A percentile compares a stretch with the other conserved stretches of the same genome.
phyloP scores from a whole-genome alignment of 2,888 invertebrate species.

The Fragum whitleyi region DNA sequence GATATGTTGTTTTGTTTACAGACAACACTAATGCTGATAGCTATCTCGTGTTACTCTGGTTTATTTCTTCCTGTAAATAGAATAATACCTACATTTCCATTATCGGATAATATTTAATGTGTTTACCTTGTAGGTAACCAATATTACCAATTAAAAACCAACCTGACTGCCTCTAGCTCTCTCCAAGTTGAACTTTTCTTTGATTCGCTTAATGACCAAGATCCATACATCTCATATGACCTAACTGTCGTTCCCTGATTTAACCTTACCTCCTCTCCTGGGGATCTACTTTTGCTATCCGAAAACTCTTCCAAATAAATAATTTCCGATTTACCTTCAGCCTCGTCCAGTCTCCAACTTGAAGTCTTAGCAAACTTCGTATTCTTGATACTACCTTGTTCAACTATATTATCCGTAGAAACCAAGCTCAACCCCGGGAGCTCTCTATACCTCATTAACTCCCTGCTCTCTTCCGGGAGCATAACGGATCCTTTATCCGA shows the following conservation, averaged over 20 bases:
- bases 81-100: constrained; percentile 15
- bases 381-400: too few relatives aligned
- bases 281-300: not conserved
- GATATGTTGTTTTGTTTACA: not conserved
- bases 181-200: constrained; percentile 27
- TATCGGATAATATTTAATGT: constrained; percentile 16
- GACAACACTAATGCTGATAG: not conserved
- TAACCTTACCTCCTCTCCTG: not conserved
- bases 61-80: constrained; percentile 11
- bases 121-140: not conserved
- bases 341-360: too few relatives aligned
- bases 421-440: not conserved
- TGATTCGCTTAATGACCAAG: not conserved
- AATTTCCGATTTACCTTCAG: too few relatives aligned
- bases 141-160: not conserved
- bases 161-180: too few relatives aligned
- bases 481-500: not conserved
- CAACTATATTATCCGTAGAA: too few relatives aligned
- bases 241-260: not conserved
- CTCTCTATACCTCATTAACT: not conserved
- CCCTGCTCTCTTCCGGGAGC: constrained; percentile 17
- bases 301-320: not conserved
- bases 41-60: not conserved
- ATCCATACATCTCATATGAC: not conserved
- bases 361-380: too few relatives aligned